These are phyloP conservation scores for Marcusenius ussheri DNA, from an alignment of 2,113 vertebrate species.

Conservation along the genomic window DNA sequence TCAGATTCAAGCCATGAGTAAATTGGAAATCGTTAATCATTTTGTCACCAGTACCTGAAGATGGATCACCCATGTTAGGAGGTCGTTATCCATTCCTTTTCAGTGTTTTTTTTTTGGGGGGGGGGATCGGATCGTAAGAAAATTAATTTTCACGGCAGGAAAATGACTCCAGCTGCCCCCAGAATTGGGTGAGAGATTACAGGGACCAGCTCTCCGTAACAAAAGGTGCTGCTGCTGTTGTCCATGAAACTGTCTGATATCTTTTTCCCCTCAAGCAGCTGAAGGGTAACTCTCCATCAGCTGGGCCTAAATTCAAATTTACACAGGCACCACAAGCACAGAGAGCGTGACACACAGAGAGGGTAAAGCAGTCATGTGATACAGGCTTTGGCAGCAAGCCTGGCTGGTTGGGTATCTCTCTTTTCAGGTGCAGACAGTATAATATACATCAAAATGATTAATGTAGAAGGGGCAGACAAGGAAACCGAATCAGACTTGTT, in stretches of 20 bases:
- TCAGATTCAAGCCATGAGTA: slow-evolving; percentile 61
- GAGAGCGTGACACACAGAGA: background rate
- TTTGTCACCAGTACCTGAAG: slow-evolving; percentile 56
- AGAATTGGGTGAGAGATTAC: slow-evolving; percentile 43
- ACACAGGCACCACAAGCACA: background rate
- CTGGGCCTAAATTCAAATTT: background rate
- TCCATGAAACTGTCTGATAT: background rate
- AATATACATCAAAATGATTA: background rate
- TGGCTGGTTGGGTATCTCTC: background rate
- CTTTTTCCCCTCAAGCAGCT: background rate
- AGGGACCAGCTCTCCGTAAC: slow-evolving; percentile 31
- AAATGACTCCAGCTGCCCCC: slow-evolving; percentile 42
- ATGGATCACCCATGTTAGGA: slow-evolving; percentile 67
- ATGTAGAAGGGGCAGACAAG: background rate
- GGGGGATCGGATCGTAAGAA: slow-evolving; percentile 43
- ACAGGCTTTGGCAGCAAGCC: background rate
- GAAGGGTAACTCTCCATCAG: background rate
- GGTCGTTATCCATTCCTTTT: slow-evolving; percentile 47
- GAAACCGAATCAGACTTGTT: background rate
- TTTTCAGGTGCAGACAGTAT: background rate
- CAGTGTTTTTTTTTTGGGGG: slow-evolving; percentile 43
- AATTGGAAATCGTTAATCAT: slow-evolving; percentile 78
- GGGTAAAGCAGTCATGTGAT: background rate
- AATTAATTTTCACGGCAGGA: slow-evolving; percentile 50
- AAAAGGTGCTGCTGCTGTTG: slow-evolving; percentile 28